Percentiles rank a stretch among this genome's conserved stretches.
Conservation (phyloP, 2,797 vertebrate species). For the Merluccius polli region DNA sequence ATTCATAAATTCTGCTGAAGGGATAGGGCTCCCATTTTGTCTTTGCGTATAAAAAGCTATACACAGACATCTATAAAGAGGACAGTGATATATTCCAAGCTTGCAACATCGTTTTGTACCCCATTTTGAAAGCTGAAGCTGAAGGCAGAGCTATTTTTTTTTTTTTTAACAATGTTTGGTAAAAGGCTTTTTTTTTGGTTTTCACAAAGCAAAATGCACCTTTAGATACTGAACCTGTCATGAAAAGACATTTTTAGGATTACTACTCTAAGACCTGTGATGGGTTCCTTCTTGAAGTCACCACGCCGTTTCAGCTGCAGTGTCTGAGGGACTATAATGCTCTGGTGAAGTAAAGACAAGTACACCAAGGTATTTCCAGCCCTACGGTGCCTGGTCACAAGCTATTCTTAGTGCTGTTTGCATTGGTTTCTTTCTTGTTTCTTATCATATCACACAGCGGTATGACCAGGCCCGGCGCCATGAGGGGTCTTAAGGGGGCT, state of each 20-base stretch:
- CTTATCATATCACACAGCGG: neutral
- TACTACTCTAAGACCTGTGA: neutral
- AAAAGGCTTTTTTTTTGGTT: neutral
- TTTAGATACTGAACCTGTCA: neutral
- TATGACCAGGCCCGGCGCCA: too few relatives aligned
- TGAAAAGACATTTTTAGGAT: neutral
- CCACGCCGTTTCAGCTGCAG: neutral
- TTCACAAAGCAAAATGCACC: neutral
- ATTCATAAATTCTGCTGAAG: neutral
- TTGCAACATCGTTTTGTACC: neutral
- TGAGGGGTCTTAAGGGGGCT: too few relatives aligned
- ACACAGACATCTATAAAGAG: too few relatives aligned
- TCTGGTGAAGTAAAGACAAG: neutral
- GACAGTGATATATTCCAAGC: neutral
- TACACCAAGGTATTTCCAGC: neutral
- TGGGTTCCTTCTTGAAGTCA: neutral
- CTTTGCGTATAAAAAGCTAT: neutral
- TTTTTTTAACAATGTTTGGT: neutral
- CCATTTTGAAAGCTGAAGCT: neutral
- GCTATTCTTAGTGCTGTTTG: neutral
- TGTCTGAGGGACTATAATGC: neutral
- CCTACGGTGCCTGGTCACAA: neutral
- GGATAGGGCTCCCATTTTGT: neutral
- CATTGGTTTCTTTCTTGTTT: neutral
- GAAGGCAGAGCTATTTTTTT: neutral